Evolutionary conservation across 2,888 invertebrate species (phyloP).

Genomic region (Hemicrepidius hirtus): DNA sequence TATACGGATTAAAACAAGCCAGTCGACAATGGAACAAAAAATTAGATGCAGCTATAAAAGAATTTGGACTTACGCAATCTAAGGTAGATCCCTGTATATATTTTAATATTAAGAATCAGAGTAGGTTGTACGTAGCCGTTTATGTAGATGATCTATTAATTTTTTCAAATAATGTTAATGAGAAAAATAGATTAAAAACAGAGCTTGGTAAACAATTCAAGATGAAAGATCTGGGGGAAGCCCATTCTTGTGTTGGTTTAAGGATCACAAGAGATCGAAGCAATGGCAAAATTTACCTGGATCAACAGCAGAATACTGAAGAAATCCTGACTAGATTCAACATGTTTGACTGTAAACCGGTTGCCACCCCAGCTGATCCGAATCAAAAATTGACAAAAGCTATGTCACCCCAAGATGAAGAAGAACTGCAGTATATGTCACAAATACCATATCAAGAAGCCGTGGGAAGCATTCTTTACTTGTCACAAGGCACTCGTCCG

Average conservation of each 20-base stretch:
- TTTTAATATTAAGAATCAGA: constrained; percentile 31
- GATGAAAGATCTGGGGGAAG: constrained; percentile 40
- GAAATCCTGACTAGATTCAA: neutral
- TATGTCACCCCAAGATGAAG: neutral
- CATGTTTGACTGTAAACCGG: constrained; percentile 5
- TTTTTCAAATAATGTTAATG: constrained; percentile 37
- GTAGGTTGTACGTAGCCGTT: constrained; percentile 36
- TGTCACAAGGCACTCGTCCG: constrained; percentile 18
- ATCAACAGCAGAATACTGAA: neutral
- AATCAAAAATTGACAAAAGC: neutral
- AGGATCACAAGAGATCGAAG: neutral
- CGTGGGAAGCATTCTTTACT: constrained; percentile 26
- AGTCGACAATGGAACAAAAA: constrained; percentile 28
- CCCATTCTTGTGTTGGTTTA: constrained; percentile 31
- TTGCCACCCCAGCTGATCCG: neutral
- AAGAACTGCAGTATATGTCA: neutral
- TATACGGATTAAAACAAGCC: constrained; percentile 35
- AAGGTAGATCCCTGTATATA: constrained; percentile 54
- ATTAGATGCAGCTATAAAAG: constrained; percentile 30
- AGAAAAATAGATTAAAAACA: constrained; percentile 19
- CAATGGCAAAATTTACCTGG: neutral
- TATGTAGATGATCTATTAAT: constrained; percentile 57
- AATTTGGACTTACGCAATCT: constrained; percentile 44
- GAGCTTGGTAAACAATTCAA: constrained; percentile 33
- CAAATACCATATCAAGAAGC: constrained; percentile 21